Evolutionary conservation across 1,140 invertebrate species (phyloP).

Genomic region (Epicauta chinensis): DNA sequence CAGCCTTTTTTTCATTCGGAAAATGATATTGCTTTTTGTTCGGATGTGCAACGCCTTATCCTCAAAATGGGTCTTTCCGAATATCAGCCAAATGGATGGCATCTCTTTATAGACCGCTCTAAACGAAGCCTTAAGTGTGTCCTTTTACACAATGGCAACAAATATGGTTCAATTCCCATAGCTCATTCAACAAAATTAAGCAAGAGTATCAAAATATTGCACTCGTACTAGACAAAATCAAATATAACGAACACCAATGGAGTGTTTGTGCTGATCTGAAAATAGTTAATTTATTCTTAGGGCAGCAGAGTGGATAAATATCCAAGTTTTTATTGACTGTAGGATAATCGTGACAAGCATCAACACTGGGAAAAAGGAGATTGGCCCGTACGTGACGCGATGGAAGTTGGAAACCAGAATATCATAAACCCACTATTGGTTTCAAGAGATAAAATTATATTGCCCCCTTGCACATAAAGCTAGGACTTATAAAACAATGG

Average conservation of each 20-base stretch:
- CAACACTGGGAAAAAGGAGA: conserved; percentile 21
- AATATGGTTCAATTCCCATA: neutral
- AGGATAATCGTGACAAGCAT: conserved; percentile 29
- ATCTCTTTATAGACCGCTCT: neutral
- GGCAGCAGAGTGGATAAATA: conserved; percentile 37
- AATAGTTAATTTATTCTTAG: conserved; percentile 17
- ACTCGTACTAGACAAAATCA: too few species aligned
- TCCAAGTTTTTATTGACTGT: conserved; percentile 35
- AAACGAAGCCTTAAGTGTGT: neutral
- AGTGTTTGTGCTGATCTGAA: too few species aligned
- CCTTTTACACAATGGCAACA: neutral
- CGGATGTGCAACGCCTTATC: too few species aligned
- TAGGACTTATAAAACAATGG: too few species aligned
- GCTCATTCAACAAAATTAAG: too few species aligned
- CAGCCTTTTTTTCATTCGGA: too few species aligned
- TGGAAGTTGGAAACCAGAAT: conserved; percentile 23
- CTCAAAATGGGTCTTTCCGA: too few species aligned
- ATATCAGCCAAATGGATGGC: too few species aligned
- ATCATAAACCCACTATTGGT: conserved; percentile 27
- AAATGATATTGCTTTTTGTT: too few species aligned
- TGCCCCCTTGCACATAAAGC: too few species aligned
- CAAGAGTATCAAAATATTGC: too few species aligned
- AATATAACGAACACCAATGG: too few species aligned
- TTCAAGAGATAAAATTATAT: conserved; percentile 24
- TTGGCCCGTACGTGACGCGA: conserved; percentile 20